Evolutionary conservation across 2,797 vertebrate genomes (phyloP).

Genomic region (Aplochiton taeniatus): DNA sequence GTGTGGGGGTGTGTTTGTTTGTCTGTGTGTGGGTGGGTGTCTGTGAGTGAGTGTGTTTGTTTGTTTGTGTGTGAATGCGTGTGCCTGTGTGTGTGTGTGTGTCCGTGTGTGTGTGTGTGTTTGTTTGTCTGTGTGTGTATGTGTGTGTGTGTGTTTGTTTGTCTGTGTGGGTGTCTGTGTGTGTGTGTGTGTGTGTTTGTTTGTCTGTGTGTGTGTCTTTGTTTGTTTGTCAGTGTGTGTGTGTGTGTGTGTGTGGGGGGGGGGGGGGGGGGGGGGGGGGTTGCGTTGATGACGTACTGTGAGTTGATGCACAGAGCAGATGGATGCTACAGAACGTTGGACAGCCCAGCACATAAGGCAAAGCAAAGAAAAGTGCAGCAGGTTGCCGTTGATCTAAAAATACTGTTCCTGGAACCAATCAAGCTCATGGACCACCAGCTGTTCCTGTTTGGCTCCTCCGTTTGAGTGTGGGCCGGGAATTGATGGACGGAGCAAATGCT

Average conservation of each 20-base stretch:
- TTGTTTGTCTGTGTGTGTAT: slow-evolving; percentile 7
- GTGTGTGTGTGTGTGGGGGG: not conserved
- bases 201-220: slow-evolving; percentile 7
- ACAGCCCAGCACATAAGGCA: no score
- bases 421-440: no score
- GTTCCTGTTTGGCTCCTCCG: no score
- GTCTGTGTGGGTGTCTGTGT: slow-evolving; percentile 9
- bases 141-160: slow-evolving; percentile 9
- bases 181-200: slow-evolving; percentile 9
- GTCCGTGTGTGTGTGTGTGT: not conserved
- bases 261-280: no score
- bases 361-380: no score
- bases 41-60: slow-evolving; percentile 9
- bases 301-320: no score
- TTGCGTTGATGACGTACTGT: no score
- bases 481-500: no score
- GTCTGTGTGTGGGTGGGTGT: slow-evolving; percentile 5
- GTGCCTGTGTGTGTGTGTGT: not conserved
- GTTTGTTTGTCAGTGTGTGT: slow-evolving; percentile 10
- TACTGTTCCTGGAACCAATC: no score
- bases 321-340: no score
- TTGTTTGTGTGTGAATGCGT: slow-evolving; percentile 7
- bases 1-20: slow-evolving; percentile 9
- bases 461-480: no score
- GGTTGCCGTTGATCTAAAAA: no score